Evolutionary conservation across 2,113 vertebrate species (phyloP), one percentile per base, ranked within the genome.

Genomic region (Xiphias gladius): DNA sequence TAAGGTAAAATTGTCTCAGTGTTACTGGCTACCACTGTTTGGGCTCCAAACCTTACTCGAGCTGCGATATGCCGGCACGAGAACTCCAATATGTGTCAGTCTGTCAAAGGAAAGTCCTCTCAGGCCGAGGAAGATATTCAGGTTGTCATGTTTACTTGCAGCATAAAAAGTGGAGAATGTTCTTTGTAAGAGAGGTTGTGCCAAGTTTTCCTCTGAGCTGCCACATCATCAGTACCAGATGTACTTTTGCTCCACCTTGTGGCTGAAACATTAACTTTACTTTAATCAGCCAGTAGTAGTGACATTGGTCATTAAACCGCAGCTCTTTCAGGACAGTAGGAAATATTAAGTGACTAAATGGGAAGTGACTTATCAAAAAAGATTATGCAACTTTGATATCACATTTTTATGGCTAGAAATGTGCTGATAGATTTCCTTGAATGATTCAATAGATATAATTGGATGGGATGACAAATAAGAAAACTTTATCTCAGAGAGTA

Each of bases 181-280:
- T 89, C 55, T 80, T 85, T 85, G 62, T 58, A 76, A 86, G 73
- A 73, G 72, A 41, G 17, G 2, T 30, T 9, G 19, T 63, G 79
- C 74, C 37, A 71, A 58, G 48, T 88, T 86, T 50, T 55, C 52
- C 20, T 54, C 68, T 54, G 11, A 72, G 65, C 26, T 89, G 88
- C 90, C 93, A 94, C 92, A 92, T 93, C 90, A 93, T 88, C 91
- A 91, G 22, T 39, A 61, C 61, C 48, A 75, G 13, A 73, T 58
- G 48, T 30, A 39, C 72, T 84, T 26, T 61, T 82, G 76, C 88
- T n/a, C 87, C 92, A 89, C 83, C 92, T 68, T 67, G 85, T 89
- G 92, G 90, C 64, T 55, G 3, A 86, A 87, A 13, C 19, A 1
- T 50, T 5, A 19, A 41, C 8, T 66, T 2, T 39, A 65, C 24